These are phyloP conservation scores for Branchinecta lynchi DNA, from an alignment of 1,140 invertebrate genomes.

Conservation along the genomic window DNA sequence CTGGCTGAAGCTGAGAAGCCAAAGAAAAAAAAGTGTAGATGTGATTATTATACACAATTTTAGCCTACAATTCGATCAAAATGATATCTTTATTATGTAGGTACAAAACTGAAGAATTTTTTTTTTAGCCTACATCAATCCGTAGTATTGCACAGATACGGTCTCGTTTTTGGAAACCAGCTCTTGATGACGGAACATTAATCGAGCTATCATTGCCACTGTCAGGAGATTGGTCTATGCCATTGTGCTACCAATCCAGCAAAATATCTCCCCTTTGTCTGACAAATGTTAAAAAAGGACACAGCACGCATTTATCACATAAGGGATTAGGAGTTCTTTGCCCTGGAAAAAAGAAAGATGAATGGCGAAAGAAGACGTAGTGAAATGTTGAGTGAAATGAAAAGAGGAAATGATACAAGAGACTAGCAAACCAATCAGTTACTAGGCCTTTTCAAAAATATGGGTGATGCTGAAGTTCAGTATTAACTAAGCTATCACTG, in stretches of 20 bases:
- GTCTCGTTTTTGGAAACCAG: slow-evolving; percentile 6
- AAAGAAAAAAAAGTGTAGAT: background rate
- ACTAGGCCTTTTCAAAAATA: too few species aligned
- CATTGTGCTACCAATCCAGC: background rate
- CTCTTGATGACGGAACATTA: background rate
- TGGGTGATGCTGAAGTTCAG: too few species aligned
- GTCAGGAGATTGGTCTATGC: background rate
- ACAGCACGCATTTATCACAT: too few species aligned
- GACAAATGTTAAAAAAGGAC: too few species aligned
- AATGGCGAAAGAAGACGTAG: too few species aligned
- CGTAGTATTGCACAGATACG: background rate
- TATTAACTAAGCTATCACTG: background rate
- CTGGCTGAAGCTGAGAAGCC: background rate
- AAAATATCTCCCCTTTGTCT: background rate
- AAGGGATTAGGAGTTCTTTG: too few species aligned
- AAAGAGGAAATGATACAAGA: too few species aligned
- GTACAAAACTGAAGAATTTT: background rate
- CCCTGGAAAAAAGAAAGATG: too few species aligned
- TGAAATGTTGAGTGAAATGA: too few species aligned
- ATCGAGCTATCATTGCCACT: background rate
- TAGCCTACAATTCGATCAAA: background rate
- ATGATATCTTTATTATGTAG: background rate
- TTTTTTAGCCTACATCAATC: too few species aligned
- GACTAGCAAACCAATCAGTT: too few species aligned
- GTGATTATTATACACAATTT: too few species aligned